phyloP scores from a whole-genome alignment of 1,140 invertebrate species.

The Chionoecetes opilio region DNA sequence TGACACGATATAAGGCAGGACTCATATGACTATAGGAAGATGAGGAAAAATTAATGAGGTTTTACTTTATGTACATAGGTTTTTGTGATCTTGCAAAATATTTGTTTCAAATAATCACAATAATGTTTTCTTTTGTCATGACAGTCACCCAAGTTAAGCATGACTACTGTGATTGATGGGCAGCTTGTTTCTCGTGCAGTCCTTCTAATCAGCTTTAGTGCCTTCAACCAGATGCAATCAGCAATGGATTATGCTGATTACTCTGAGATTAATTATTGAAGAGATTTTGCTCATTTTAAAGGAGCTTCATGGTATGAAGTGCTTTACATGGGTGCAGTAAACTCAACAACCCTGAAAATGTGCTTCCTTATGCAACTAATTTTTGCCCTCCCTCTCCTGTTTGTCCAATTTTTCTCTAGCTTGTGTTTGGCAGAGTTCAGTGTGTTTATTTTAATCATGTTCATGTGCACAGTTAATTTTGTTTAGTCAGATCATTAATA shows the following conservation, averaged over 20 bases:
- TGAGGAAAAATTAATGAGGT: not conserved
- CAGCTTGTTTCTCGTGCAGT: not conserved
- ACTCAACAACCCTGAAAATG: conserved; percentile 4
- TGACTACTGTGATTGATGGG: not conserved
- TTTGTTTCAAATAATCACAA: not conserved
- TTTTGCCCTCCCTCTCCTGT: not conserved
- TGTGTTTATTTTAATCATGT: not conserved
- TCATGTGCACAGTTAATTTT: not conserved
- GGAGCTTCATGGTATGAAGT: not conserved
- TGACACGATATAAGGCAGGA: too few species aligned
- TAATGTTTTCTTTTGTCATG: conserved; percentile 6
- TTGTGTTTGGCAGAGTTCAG: not conserved
- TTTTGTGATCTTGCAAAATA: not conserved
- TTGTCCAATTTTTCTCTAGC: not conserved
- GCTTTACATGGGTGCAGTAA: not conserved
- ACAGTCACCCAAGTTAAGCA: not conserved
- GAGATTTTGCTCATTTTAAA: not conserved
- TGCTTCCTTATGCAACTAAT: not conserved
- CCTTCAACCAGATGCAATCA: not conserved
- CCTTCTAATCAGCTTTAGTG: not conserved
- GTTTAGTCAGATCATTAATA: too few species aligned
- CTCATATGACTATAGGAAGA: not conserved
- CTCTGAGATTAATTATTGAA: not conserved
- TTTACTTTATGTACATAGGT: not conserved
- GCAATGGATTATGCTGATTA: not conserved